These are phyloP conservation scores for Anguilla marmorata DNA, from an alignment of 2,797 vertebrate genomes.

Conservation along the genomic window DNA sequence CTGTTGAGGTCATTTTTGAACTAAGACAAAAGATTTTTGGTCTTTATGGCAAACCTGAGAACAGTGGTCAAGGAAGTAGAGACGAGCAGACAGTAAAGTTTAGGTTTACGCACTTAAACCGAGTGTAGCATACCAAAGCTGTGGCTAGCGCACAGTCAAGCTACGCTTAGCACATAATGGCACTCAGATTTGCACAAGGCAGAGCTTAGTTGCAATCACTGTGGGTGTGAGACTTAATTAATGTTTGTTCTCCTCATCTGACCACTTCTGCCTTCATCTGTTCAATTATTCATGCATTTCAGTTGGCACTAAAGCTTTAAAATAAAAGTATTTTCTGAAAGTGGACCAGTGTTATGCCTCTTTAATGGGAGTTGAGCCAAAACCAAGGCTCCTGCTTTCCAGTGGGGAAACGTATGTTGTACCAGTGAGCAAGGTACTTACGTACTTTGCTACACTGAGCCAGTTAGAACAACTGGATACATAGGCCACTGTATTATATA, in stretches of 20 bases:
- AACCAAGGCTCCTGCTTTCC: not conserved
- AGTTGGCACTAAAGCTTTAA: not conserved
- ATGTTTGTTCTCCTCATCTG: not conserved
- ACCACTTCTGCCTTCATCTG: not conserved
- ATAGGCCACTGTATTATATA: too few relatives aligned
- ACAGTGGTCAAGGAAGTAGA: not conserved
- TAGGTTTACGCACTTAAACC: not conserved
- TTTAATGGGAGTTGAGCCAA: not conserved
- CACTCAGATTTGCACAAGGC: not conserved
- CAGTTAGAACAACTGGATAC: not conserved
- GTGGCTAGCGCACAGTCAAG: not conserved
- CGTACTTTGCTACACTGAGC: not conserved
- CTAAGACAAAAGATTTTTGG: not conserved
- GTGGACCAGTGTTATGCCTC: not conserved
- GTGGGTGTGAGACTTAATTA: not conserved
- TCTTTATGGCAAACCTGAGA: not conserved
- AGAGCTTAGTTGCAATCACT: not conserved
- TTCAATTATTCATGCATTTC: not conserved
- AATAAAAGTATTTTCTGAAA: conserved; percentile 11
- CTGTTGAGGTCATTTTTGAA: not conserved
- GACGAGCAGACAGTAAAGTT: not conserved
- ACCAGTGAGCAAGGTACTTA: not conserved
- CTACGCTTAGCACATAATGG: not conserved
- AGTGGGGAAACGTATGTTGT: not conserved
- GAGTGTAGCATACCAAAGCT: not conserved